A percentile compares a stretch with the other conserved stretches of the same genome.
Conservation (phyloP, 2,797 vertebrate genomes). For the Brachyalestes nurse region DNA sequence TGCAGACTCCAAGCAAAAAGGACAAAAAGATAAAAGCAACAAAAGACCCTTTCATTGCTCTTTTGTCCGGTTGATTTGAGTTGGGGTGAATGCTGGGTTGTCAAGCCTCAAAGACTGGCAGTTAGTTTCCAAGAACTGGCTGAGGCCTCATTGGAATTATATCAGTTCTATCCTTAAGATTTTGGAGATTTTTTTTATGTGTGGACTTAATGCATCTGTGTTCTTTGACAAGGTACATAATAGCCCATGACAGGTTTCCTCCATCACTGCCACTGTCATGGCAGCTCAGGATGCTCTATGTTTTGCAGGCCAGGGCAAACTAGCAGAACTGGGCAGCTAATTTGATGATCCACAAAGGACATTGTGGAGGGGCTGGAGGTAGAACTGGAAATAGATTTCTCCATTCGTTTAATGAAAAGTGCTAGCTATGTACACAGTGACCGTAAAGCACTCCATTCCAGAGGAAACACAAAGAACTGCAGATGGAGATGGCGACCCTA, state of each 20-base stretch:
- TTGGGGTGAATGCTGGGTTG: not conserved
- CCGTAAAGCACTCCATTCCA: not conserved
- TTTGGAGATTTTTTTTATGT: not conserved
- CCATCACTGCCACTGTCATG: not conserved
- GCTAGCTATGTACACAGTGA: not conserved
- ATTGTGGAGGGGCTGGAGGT: not conserved
- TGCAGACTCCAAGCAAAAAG: constrained; percentile 1
- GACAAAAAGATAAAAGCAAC: not conserved
- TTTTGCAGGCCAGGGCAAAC: not conserved
- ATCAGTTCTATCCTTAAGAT: not conserved
- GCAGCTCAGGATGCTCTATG: not conserved
- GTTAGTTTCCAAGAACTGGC: not conserved
- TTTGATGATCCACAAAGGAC: not conserved
- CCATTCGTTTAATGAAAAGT: not conserved
- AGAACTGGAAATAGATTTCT: not conserved
- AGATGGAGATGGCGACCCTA: not conserved
- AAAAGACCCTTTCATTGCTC: not conserved
- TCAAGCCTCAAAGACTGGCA: not conserved
- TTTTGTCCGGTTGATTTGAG: not conserved
- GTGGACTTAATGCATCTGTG: not conserved
- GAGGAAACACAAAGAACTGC: not conserved
- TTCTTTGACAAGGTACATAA: not conserved
- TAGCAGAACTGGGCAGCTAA: not conserved
- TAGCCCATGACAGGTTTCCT: not conserved
- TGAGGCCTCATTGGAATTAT: not conserved